These are phyloP conservation scores for Corythaixoides concolor DNA, from an alignment of 2,113 vertebrate species.

Conservation along the genomic window DNA sequence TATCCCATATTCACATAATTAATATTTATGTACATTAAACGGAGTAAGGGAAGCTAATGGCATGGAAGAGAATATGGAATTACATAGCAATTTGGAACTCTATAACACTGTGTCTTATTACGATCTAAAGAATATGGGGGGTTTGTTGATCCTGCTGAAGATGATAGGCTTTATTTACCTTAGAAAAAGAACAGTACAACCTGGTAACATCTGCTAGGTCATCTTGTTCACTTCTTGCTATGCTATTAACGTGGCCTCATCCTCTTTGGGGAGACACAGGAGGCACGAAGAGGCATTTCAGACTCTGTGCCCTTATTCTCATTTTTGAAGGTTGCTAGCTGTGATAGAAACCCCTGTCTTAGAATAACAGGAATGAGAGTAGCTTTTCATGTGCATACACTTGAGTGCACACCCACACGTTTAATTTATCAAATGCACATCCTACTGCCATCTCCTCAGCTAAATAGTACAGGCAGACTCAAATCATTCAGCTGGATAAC, in stretches of 20 bases:
- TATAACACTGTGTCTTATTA: neutral
- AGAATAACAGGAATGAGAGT: neutral
- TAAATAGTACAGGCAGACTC: neutral
- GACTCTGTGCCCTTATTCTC: neutral
- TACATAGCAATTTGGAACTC: neutral
- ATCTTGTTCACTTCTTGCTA: neutral
- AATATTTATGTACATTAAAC: neutral
- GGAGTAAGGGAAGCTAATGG: neutral
- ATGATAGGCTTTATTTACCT: neutral
- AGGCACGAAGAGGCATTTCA: neutral
- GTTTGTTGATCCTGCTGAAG: neutral
- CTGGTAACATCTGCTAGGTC: neutral
- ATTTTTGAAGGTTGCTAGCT: neutral
- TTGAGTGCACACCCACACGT: neutral
- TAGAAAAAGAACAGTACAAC: neutral
- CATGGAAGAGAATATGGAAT: neutral
- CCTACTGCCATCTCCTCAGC: neutral
- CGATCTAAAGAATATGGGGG: neutral
- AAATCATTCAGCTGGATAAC: neutral
- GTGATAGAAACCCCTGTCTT: neutral
- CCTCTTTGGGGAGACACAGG: neutral
- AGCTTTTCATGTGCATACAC: neutral
- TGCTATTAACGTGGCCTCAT: neutral
- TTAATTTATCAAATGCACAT: neutral
- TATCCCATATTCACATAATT: neutral